Base-by-base conservation (phyloP, 1,140 invertebrate genomes). In the Diprion similis region DNA sequence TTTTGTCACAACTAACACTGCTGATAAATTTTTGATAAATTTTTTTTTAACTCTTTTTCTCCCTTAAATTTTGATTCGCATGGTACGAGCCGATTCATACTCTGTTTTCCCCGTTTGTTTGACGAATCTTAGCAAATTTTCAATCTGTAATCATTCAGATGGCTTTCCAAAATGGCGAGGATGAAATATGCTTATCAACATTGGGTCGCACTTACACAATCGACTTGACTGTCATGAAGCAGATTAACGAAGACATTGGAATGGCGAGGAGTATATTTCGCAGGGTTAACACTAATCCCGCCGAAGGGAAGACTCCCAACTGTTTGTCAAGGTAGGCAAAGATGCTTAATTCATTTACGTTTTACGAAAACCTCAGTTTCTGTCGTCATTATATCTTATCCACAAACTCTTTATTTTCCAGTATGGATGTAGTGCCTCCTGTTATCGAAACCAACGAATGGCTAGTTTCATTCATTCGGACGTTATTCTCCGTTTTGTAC, bases 181-280 rank as follows among this genome's bases (percentile, higher is more conserved):
- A 98, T 88, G 97, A 99, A 89, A 95, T 98, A 74, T 97, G 94
- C 82, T 89, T 99, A 67, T 95, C 94, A 48, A 96, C 96, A 15
- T 91, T 97, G 84, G 96, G 96, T 73, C 91, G 96, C 80, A 97
- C 96, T 10, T 99, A 99, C 86, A 97, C 96, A 1, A 94, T 99
- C 76, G 97, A 99, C 89, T 96, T 99, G 81, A 95, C 97, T 87
- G 94, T 96, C 78, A 97, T 99, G 96, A 97, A 98, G 87, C 97
- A 99, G 91, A 97, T 99, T 76, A 99, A 99, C 87, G 97, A 99
- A 89, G 97, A 98, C 86, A 97, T 97, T 8, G 97, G 97, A 72
- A 98, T 96, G 67, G 94, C 97, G 11, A 89, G 97, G 67, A 93
- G 95, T 71, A 95, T 99, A 79, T 96, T 97, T 85, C 92, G 97